Conservation (phyloP, 64 coral and sea anemone genomes). For the Trachythela sp. region DNA sequence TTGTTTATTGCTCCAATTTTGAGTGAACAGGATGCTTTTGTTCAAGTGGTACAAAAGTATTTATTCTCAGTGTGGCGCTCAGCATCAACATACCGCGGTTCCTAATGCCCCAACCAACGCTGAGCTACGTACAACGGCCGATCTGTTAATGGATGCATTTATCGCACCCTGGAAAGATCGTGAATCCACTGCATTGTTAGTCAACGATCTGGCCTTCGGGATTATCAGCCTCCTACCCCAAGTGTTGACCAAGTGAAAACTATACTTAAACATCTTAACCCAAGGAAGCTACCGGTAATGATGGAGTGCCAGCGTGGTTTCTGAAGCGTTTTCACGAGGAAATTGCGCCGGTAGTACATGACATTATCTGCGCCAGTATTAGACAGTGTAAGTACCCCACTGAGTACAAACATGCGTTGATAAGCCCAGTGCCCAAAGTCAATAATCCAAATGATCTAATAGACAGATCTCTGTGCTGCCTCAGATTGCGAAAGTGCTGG, state of each 20-base stretch:
- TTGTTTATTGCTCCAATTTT: too few species aligned
- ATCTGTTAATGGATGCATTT: conserved; percentile 26
- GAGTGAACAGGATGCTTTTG: too few species aligned
- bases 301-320: conserved; percentile 17
- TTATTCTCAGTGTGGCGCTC: conserved; percentile 34
- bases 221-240: conserved; percentile 11
- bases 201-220: conserved; percentile 12
- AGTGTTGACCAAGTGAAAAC: background rate
- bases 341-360: too few species aligned
- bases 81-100: background rate
- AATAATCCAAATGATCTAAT: too few species aligned
- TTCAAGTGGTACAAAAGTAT: conserved; percentile 35
- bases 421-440: too few species aligned
- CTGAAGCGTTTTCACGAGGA: background rate
- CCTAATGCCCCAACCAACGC: conserved; percentile 30
- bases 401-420: too few species aligned
- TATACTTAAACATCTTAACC: conserved; percentile 11
- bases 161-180: conserved; percentile 33
- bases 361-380: too few species aligned
- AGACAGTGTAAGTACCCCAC: too few species aligned
- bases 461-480: too few species aligned
- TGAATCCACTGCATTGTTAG: conserved; percentile 26
- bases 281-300: conserved; percentile 27
- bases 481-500: too few species aligned
- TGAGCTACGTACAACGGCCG: conserved; percentile 15